These are phyloP conservation scores for Halocynthia aurantium DNA, from an alignment of 23 tunicate genomes.

Conservation along the genomic window DNA sequence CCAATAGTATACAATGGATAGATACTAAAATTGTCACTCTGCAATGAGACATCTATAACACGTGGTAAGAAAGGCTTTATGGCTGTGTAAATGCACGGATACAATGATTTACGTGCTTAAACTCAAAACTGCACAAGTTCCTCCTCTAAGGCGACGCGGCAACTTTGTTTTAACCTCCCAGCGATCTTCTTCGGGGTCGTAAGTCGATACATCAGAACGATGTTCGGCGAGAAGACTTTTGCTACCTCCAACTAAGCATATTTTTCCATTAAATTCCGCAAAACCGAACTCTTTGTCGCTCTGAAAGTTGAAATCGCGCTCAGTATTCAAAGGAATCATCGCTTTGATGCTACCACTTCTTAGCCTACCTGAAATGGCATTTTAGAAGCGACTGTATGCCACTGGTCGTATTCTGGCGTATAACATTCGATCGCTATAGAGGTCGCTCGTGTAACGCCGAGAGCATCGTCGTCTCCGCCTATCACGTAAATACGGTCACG, in stretches of 20 bases:
- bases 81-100: too few relatives aligned
- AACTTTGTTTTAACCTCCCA: conserved; percentile 32
- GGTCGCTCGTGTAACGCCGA: conserved; percentile 21
- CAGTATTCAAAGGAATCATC: too few relatives aligned
- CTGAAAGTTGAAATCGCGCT: background rate
- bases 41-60: too few relatives aligned
- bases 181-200: conserved; percentile 50
- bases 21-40: too few relatives aligned
- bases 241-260: conserved; percentile 48
- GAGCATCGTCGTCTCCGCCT: conserved; percentile 32
- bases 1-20: too few relatives aligned
- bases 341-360: too few relatives aligned
- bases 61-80: too few relatives aligned
- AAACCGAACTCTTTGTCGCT: conserved; percentile 45
- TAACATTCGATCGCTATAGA: conserved; percentile 59
- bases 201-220: conserved; percentile 32
- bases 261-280: conserved; percentile 29
- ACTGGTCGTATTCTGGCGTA: conserved; percentile 58
- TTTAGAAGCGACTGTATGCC: conserved; percentile 54
- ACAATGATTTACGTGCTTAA: background rate
- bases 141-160: conserved; percentile 41
- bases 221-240: conserved; percentile 39
- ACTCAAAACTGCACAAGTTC: conserved; percentile 35
- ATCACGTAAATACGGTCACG: conserved; percentile 55
- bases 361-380: conserved; percentile 31